Evolutionary conservation across 2,888 invertebrate species (phyloP).

Genomic region (Harmothoe impar): DNA sequence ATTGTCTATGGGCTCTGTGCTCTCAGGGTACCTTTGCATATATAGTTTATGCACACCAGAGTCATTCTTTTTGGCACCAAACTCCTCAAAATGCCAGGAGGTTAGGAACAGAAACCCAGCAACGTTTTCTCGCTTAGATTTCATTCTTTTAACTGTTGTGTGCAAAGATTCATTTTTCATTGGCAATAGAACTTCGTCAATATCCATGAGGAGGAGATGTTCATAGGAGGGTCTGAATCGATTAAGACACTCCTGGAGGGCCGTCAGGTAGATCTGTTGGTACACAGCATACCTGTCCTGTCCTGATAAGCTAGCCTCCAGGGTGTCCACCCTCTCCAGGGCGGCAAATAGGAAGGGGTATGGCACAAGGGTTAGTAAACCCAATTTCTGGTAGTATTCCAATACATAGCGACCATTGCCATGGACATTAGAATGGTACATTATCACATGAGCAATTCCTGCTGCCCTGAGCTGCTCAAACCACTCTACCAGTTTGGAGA

Average conservation of each 20-base stretch:
- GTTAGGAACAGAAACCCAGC: constrained; percentile 64
- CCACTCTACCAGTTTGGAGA: constrained; percentile 67
- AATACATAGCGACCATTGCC: constrained; percentile 63
- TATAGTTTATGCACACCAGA: constrained; percentile 56
- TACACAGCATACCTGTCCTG: constrained; percentile 67
- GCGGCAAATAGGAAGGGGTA: constrained; percentile 66
- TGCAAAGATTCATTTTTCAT: not conserved
- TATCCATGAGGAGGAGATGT: constrained; percentile 62
- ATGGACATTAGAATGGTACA: constrained; percentile 65
- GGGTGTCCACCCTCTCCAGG: constrained; percentile 60
- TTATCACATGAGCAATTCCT: constrained; percentile 61
- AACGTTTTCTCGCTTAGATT: not conserved
- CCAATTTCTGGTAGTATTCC: constrained; percentile 65
- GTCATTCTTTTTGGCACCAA: constrained; percentile 29
- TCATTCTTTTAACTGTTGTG: not conserved
- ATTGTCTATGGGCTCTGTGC: constrained; percentile 63
- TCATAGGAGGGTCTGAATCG: constrained; percentile 59
- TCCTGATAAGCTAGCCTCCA: not conserved
- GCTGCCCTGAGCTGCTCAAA: constrained; percentile 63
- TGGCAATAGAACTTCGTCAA: constrained; percentile 66
- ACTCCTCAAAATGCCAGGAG: constrained; percentile 68
- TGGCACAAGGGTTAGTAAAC: constrained; percentile 63
- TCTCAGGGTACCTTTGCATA: constrained; percentile 58
- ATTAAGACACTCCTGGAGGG: constrained; percentile 67
- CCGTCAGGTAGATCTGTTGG: constrained; percentile 68